Evolutionary conservation across 1,140 invertebrate species (phyloP).

Genomic region (Thalassaphorura encarpata): DNA sequence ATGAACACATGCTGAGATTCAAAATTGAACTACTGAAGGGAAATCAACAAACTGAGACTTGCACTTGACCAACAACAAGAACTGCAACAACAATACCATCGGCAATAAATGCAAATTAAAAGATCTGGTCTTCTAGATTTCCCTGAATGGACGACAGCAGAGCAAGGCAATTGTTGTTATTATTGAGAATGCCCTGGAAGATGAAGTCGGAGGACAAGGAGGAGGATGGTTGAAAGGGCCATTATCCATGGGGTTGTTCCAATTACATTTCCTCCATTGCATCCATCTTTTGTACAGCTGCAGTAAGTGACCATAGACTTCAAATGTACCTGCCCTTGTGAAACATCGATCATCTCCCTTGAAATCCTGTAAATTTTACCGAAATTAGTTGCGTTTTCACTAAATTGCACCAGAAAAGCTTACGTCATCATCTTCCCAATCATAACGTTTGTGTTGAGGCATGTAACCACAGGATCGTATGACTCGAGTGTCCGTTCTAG

Average conservation of each 20-base stretch:
- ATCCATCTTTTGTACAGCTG: slow-evolving; percentile 59
- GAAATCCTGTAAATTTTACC: not conserved
- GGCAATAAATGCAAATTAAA: no score
- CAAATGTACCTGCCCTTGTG: slow-evolving; percentile 54
- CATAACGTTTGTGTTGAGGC: not conserved
- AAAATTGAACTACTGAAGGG: no score
- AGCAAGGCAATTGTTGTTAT: no score
- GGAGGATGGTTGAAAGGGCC: not conserved
- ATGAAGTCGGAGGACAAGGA: not conserved
- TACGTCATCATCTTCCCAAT: slow-evolving; percentile 6
- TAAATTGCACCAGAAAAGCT: no score
- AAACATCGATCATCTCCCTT: slow-evolving; percentile 20
- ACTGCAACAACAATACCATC: no score
- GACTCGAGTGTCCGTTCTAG: slow-evolving; percentile 7
- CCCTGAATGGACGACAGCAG: no score
- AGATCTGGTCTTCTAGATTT: no score
- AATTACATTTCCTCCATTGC: slow-evolving; percentile 46
- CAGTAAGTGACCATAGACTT: slow-evolving; percentile 62
- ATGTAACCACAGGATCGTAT: slow-evolving; percentile 14
- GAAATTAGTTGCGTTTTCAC: no score
- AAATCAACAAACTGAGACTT: no score
- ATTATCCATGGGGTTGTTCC: not conserved
- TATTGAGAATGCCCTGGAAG: no score
- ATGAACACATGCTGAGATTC: no score
- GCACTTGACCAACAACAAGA: no score